Conservation (phyloP, 1,140 invertebrate genomes). For the Phortica variegata region DNA sequence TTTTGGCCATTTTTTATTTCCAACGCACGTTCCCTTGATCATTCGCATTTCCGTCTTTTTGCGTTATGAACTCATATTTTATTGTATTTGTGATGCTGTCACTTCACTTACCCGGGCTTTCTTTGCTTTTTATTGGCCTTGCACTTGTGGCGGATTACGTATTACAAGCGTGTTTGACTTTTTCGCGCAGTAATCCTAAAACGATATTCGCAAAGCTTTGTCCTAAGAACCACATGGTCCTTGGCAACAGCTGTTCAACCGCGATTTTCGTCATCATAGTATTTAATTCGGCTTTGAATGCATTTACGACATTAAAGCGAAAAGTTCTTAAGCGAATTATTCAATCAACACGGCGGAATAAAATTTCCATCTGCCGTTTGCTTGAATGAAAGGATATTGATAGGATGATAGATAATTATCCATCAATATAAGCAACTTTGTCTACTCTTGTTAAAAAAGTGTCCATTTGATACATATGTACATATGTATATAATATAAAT, state of each 20-base stretch:
- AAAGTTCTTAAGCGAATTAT: no score
- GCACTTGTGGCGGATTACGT: slow-evolving; percentile 30
- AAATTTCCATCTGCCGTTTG: no score
- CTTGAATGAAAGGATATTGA: no score
- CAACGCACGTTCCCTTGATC: no score
- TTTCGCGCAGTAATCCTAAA: slow-evolving; percentile 35
- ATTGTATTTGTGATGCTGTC: slow-evolving; percentile 29
- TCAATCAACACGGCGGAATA: no score
- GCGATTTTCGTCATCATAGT: slow-evolving; percentile 5
- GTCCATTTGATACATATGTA: no score
- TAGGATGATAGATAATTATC: no score
- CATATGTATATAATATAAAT: no score
- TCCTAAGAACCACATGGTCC: not conserved
- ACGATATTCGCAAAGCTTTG: slow-evolving; percentile 19
- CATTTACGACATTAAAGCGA: no score
- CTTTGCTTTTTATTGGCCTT: slow-evolving; percentile 29
- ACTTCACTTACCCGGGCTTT: not conserved
- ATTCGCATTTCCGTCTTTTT: slow-evolving; percentile 31
- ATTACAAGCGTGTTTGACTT: slow-evolving; percentile 28
- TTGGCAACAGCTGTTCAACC: not conserved
- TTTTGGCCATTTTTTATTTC: not conserved
- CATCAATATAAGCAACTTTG: no score
- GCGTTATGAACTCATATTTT: slow-evolving; percentile 27
- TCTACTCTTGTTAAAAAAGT: no score
- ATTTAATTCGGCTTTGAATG: slow-evolving; percentile 39